Base-by-base conservation (phyloP, 2,888 invertebrate species). In the Epinotia bilunana region DNA sequence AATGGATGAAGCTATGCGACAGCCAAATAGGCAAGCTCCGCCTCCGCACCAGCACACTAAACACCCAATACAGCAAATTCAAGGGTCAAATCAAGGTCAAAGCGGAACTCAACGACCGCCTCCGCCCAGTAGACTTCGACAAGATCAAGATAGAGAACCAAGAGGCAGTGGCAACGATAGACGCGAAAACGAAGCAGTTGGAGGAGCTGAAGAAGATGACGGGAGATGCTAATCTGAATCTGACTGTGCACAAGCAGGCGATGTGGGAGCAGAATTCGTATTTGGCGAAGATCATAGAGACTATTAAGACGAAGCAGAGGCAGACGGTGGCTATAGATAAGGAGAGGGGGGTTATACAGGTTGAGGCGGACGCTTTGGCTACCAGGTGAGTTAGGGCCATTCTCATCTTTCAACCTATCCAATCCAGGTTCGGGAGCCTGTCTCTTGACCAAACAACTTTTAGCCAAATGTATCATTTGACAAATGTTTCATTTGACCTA, bases 111-210 rank as follows among this genome's bases (percentile, higher is more conserved):
- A 95, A 95, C 16, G 95, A 95, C 76, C 93, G 91, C 64, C 84
- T 96, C 0, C 90, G 95, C 69, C 93, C 95, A 0, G 95, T 96
- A 0, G 96, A 96, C 83, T 96, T 96, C 78, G 95, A 96, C 46
- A 95, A 95, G 81, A 80, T 96, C 3, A 91, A 92, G 79, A 96
- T 96, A 46, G 95, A 96, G 80, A 96, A 96, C 80, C 81, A 91
- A 3, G 93, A 95, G 81, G 93, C 94, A 70, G 68, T 89, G 12
- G 86, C 89, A 73, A 83, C 90, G 5, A 95, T 96, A 62, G 95
- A 95, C 0, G 90, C 94, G 53, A 95, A 95, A 80, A 86, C 94
- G 58, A 81, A 83, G 12, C 94, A 95, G 78, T 79, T 96, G 5
- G 86, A 88, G 0, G 95, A 95, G 67, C 79, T 96, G 74, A 96